A percentile compares a stretch with the other conserved stretches of the same genome.
Evolutionary conservation across 2,113 vertebrate genomes (phyloP).

Genomic region (Microtus ochrogaster): DNA sequence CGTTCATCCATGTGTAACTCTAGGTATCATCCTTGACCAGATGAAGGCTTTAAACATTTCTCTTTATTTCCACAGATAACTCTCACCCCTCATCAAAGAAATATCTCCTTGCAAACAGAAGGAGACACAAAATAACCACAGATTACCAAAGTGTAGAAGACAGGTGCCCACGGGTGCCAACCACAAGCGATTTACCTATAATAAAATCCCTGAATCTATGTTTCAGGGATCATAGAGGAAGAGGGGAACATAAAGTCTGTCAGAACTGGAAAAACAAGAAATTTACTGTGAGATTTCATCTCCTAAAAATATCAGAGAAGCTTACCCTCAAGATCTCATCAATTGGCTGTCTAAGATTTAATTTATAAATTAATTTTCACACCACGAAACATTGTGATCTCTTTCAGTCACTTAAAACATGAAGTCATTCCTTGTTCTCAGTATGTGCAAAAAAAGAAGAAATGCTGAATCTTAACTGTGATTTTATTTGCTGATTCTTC

Average conservation of each 20-base stretch:
- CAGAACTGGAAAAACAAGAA: neutral
- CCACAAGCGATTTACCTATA: neutral
- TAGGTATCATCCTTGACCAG: too few species aligned
- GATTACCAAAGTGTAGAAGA: neutral
- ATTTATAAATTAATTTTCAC: neutral
- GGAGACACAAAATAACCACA: neutral
- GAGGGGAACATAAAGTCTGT: neutral
- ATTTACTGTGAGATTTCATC: neutral
- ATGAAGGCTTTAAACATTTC: neutral
- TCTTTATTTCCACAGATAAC: neutral
- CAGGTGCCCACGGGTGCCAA: too few species aligned
- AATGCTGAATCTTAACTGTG: neutral
- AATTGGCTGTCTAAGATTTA: neutral
- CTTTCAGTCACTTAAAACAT: slow-evolving; percentile 11
- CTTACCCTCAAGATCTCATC: neutral
- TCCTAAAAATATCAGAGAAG: neutral
- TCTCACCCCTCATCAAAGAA: neutral
- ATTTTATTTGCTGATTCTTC: neutral
- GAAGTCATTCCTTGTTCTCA: neutral
- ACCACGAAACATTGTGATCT: neutral
- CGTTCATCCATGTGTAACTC: neutral
- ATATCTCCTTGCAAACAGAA: neutral
- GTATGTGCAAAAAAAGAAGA: neutral
- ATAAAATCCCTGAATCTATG: neutral
- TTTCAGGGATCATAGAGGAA: neutral